phyloP scores from a whole-genome alignment of 2,113 vertebrate species.

The Numenius arquata region DNA sequence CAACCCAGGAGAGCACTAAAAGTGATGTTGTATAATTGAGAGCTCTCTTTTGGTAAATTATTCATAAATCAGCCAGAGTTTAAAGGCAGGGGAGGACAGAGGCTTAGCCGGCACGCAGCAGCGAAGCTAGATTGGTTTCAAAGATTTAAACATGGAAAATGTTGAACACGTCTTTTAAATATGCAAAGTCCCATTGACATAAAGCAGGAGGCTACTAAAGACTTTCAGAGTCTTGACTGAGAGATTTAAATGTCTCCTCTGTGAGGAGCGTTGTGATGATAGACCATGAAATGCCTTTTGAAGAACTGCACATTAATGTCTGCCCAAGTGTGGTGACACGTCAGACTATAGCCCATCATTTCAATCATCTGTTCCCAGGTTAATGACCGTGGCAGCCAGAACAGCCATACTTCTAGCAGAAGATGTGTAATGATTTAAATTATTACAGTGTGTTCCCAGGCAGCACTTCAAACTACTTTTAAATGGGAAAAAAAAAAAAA shows the following conservation, averaged over 20 bases:
- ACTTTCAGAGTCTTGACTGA: not conserved
- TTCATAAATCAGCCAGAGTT: not conserved
- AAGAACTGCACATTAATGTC: not conserved
- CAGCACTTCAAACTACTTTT: constrained; percentile 35
- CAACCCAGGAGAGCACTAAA: constrained; percentile 44
- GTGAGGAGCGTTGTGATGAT: not conserved
- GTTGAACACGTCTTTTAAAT: not conserved
- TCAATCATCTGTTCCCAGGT: constrained; percentile 14
- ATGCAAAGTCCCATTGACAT: not conserved
- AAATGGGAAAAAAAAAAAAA: not conserved
- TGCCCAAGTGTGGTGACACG: not conserved
- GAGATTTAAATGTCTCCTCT: not conserved
- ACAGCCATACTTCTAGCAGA: not conserved
- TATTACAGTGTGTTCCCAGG: constrained; percentile 11
- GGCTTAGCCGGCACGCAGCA: accelerated
- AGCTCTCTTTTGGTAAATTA: not conserved
- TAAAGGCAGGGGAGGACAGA: not conserved
- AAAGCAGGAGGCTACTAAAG: not conserved
- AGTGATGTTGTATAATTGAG: constrained; percentile 7
- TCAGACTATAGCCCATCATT: not conserved
- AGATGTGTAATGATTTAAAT: constrained; percentile 7
- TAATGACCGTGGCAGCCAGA: not conserved
- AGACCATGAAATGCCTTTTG: not conserved
- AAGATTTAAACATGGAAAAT: not conserved
- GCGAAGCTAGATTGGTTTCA: not conserved